Evolutionary conservation across 2,797 vertebrate genomes (phyloP).

Genomic region (Myiotriccus ornatus): DNA sequence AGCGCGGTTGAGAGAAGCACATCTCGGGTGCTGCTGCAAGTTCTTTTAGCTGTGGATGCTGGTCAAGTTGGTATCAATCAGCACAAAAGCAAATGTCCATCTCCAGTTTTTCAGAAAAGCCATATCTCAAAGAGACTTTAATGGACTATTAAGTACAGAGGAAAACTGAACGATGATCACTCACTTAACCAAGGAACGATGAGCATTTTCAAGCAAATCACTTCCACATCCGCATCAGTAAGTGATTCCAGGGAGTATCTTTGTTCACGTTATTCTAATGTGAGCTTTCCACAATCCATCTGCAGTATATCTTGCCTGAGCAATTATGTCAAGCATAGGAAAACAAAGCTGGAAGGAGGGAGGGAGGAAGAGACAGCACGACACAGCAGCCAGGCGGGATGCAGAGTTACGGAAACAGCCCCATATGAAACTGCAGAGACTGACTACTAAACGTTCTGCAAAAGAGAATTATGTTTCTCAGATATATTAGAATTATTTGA

Average conservation of each 20-base stretch:
- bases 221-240: neutral
- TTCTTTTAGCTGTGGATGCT: neutral
- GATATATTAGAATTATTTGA: neutral
- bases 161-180: neutral
- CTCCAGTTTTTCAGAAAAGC: neutral
- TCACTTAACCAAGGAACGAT: neutral
- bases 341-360: neutral
- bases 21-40: neutral
- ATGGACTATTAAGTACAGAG: slow-evolving; percentile 30
- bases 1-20: neutral
- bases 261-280: neutral
- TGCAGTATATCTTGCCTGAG: neutral
- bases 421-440: neutral
- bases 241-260: neutral
- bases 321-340: neutral
- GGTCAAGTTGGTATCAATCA: neutral
- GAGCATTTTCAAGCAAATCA: neutral
- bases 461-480: neutral
- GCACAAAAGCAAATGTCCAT: neutral
- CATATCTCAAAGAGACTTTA: neutral
- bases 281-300: neutral
- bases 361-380: neutral
- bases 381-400: accelerated
- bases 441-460: neutral
- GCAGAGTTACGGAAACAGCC: accelerated